These are phyloP conservation scores for Hyaena hyaena DNA, from an alignment of 2,113 vertebrate species.

Conservation along the genomic window DNA sequence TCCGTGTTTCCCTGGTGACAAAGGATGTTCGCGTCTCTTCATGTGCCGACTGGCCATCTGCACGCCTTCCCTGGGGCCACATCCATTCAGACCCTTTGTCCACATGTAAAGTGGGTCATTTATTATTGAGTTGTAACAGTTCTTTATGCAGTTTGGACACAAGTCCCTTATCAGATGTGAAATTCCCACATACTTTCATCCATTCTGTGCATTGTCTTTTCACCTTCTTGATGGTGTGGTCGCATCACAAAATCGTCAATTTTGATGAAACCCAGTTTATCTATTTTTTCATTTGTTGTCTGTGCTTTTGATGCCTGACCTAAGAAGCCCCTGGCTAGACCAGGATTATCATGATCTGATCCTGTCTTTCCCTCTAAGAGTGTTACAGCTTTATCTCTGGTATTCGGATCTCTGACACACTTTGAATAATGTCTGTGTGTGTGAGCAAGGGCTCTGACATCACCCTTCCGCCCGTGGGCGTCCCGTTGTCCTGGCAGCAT, in stretches of 20 bases:
- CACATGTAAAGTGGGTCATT: neutral
- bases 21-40: neutral
- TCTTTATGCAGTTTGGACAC: neutral
- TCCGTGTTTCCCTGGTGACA: neutral
- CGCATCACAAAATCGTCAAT: neutral
- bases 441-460: neutral
- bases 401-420: neutral
- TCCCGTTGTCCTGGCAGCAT: neutral
- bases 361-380: neutral
- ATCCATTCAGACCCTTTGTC: neutral
- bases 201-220: neutral
- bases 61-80: neutral
- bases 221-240: neutral
- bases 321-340: no score
- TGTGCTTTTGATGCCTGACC: neutral
- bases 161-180: neutral
- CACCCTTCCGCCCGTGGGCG: neutral
- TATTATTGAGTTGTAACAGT: neutral
- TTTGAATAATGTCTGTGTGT: rapidly evolving
- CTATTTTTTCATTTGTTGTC: neutral
- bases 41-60: rapidly evolving
- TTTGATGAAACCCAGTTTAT: no score
- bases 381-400: neutral
- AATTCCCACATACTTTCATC: neutral
- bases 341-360: neutral